A percentile compares a stretch with the other conserved stretches of the same genome.
Evolutionary conservation across 2,113 vertebrate species (phyloP).

Genomic region (Melanerpes aurifrons): DNA sequence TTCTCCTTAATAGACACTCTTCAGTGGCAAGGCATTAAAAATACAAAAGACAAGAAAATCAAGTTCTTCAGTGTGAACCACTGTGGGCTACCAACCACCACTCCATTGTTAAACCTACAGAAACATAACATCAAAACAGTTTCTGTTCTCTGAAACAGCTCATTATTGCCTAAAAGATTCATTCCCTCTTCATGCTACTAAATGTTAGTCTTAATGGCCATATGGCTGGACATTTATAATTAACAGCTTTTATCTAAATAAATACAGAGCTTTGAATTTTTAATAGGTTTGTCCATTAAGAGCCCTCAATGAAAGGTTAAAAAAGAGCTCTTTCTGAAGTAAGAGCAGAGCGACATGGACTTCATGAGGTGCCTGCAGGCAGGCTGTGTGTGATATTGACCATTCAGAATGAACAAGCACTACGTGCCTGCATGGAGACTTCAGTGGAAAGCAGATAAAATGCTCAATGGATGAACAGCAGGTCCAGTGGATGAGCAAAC

Average conservation of each 20-base stretch:
- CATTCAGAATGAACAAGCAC: neutral
- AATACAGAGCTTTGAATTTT: constrained; percentile 61
- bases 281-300: constrained; percentile 14
- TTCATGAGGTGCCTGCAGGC: neutral
- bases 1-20: constrained; percentile 16
- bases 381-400: neutral
- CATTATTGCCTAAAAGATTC: constrained; percentile 54
- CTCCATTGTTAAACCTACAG: constrained; percentile 40
- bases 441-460: neutral
- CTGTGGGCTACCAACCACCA: constrained; percentile 27
- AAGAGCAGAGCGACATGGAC: neutral
- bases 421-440: neutral
- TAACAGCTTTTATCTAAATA: constrained; percentile 72
- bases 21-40: constrained; percentile 50
- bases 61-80: constrained; percentile 15
- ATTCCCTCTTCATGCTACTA: constrained; percentile 21
- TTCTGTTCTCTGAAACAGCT: constrained; percentile 38
- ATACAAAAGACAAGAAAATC: constrained; percentile 20
- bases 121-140: constrained; percentile 14
- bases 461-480: neutral
- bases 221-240: constrained; percentile 76
- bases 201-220: constrained; percentile 22
- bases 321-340: neutral
- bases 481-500: neutral
- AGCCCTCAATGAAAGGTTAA: neutral